Evolutionary conservation across 2,888 invertebrate genomes (phyloP).

Genomic region (Drosophila pseudotalamancana): DNA sequence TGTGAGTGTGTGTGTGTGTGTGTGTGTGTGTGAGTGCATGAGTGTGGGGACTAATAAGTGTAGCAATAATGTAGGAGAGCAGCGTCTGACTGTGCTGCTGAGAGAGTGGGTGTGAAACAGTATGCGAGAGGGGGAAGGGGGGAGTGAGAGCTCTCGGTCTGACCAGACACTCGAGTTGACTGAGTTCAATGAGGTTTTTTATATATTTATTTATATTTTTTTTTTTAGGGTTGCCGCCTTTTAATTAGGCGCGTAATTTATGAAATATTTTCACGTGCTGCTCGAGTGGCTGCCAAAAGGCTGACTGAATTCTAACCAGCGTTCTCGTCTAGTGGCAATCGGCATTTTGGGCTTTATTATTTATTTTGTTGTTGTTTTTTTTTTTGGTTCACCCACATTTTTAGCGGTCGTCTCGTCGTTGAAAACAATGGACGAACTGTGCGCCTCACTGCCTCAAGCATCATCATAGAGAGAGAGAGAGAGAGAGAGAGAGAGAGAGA

Average conservation of each 20-base stretch:
- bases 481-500: conserved; percentile 1
- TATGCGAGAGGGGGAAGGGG: not conserved
- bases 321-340: conserved; percentile 48
- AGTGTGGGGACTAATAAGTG: conserved; percentile 57
- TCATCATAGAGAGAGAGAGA: conserved; percentile 38
- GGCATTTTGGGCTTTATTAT: conserved; percentile 30
- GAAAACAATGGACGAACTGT: conserved; percentile 49
- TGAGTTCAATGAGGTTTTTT: conserved; percentile 57
- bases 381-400: conserved; percentile 65
- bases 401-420: conserved; percentile 48
- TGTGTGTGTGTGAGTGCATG: not conserved
- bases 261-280: conserved; percentile 72
- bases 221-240: conserved; percentile 39
- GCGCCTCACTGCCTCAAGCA: conserved; percentile 55
- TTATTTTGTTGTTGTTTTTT: conserved; percentile 7
- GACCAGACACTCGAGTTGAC: conserved; percentile 71
- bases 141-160: conserved; percentile 45
- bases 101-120: too few relatives aligned
- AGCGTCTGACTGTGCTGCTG: conserved; percentile 36
- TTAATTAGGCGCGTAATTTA: conserved; percentile 79
- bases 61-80: conserved; percentile 60
- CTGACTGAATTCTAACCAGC: conserved; percentile 52
- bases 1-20: not conserved
- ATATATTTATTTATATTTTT: conserved; percentile 1
- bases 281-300: conserved; percentile 71